Evolutionary conservation across 2,888 invertebrate species (phyloP).

Genomic region (Tromatobia lineatoria): DNA sequence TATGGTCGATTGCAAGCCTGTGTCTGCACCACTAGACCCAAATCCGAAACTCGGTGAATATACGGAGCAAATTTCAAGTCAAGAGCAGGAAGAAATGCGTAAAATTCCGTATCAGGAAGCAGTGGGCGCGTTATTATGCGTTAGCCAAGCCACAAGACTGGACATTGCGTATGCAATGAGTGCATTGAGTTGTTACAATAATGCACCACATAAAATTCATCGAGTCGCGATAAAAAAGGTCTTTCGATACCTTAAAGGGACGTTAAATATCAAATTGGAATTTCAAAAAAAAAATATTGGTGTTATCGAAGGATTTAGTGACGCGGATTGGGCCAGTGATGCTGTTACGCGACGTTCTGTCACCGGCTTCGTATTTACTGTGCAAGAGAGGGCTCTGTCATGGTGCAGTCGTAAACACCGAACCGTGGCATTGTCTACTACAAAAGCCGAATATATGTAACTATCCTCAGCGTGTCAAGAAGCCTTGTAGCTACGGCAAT

Average conservation of each 20-base stretch:
- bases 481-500: neutral
- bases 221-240: neutral
- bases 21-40: no score
- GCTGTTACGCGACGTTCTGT: neutral
- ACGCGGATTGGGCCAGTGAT: slow-evolving; percentile 6
- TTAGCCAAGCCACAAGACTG: no score
- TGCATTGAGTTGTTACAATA: no score
- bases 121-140: no score
- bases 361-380: neutral
- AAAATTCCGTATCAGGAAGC: no score
- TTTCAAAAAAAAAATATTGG: neutral
- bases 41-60: no score
- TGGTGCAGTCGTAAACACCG: neutral
- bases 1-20: no score
- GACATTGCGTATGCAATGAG: no score
- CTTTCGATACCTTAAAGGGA: neutral
- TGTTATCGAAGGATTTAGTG: neutral
- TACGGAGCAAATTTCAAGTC: no score
- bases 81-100: no score
- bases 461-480: neutral
- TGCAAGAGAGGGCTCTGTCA: neutral
- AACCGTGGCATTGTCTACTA: neutral
- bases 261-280: neutral
- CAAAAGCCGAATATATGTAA: neutral
- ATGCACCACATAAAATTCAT: no score